Base-by-base conservation (phyloP, 2,113 vertebrate genomes). In the Mionectes macconnelli region DNA sequence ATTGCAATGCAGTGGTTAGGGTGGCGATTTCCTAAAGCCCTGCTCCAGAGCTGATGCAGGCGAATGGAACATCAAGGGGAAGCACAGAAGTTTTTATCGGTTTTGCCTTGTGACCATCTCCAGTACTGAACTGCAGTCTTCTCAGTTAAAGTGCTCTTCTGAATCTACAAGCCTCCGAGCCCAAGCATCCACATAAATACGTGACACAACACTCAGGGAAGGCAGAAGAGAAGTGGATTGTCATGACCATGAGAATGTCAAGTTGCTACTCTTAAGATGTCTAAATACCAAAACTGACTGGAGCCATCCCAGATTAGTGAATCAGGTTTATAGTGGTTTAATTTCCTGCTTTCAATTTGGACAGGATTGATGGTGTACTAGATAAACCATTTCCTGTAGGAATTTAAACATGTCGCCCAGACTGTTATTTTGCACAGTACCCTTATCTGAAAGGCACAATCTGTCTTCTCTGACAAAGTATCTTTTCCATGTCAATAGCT, bases 41-140 rank as follows among this genome's bases (percentile, higher is more conserved):
- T 35, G 39, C 62, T 35, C 10, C 37, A 14, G 22, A 13, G 20
- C 17, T 18, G 13, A 17, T 15, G 28, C 31, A 27, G 33, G 50
- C 0, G 1, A 14, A 24, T 21, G 17, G 49, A 40, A 37, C 2
- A 4, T 23, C n/a, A 30, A 5, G 7, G 31, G 31, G 44, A 56
- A 79, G 14, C 39, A 52, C 2, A 15, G 14, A 53, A 53, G 8
- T 35, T 53, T 63, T 47, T 30, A 5, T 10, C 1, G 5, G 25
- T 57, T 73, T 64, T 57, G 49, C 33, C n/a, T 84, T 70, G 55
- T 31, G 6, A 68, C 28, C 16, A 22, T 21, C 40, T 62, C 44
- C 20, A 27, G 25, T 2, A 1, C 2, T 40, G 40, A 64, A 47
- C 0, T 76, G 40, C 21, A 30, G 3, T 49, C 24, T 52, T 77